Evolutionary conservation across 2,888 invertebrate genomes (phyloP).

Genomic region (Synergus umbraculus): DNA sequence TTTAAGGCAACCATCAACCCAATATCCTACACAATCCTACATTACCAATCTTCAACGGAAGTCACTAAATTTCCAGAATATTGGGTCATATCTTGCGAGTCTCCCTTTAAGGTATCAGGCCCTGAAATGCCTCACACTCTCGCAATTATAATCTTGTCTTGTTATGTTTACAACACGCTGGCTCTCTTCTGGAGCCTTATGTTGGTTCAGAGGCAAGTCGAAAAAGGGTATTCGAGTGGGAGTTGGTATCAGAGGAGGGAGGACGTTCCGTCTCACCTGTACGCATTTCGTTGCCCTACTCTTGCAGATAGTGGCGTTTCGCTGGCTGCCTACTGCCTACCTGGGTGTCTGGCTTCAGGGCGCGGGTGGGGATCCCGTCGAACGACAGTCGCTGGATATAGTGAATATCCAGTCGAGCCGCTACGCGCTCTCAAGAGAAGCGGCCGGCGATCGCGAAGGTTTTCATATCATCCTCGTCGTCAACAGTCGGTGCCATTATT

Average conservation of each 20-base stretch:
- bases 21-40: background rate
- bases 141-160: constrained; percentile 17
- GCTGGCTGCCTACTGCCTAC: constrained; percentile 55
- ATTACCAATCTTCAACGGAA: background rate
- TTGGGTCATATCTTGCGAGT: background rate
- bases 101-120: constrained; percentile 40
- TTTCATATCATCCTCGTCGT: constrained; percentile 31
- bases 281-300: constrained; percentile 69
- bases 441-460: constrained; percentile 38
- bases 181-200: background rate
- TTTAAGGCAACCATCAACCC: background rate
- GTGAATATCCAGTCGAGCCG: constrained; percentile 58
- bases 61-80: background rate
- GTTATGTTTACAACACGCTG: constrained; percentile 17
- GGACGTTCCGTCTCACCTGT: constrained; percentile 65
- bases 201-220: constrained; percentile 22
- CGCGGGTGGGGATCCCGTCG: constrained; percentile 61
- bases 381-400: constrained; percentile 63
- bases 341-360: constrained; percentile 46
- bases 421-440: constrained; percentile 46
- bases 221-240: constrained; percentile 28
- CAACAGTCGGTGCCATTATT: constrained; percentile 23
- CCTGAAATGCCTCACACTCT: constrained; percentile 14
- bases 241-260: background rate
- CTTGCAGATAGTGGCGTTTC: constrained; percentile 52